Conservation (phyloP, 30 jellyfish, hydroid and myxozoan species). For the Hydractinia symbiolongicarpus region DNA sequence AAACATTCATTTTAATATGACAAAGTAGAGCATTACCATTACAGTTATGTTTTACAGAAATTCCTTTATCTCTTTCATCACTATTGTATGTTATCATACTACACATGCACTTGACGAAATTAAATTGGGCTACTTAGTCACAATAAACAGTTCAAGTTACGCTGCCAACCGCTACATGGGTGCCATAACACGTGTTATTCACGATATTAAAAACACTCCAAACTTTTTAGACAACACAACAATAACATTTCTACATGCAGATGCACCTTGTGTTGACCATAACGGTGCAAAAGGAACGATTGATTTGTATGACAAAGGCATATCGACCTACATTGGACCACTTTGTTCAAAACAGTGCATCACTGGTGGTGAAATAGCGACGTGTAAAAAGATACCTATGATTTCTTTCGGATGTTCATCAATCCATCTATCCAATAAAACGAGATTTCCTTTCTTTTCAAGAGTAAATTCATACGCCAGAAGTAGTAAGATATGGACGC, state of each 20-base stretch:
- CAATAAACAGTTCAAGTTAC: constrained; percentile 59
- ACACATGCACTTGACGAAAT: background rate
- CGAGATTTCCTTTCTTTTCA: constrained; percentile 53
- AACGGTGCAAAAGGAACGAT: constrained; percentile 65
- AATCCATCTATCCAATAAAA: constrained; percentile 41
- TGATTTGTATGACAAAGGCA: constrained; percentile 38
- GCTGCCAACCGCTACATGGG: constrained; percentile 65
- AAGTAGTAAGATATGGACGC: constrained; percentile 50
- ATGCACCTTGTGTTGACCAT: constrained; percentile 53
- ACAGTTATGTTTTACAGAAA: no score
- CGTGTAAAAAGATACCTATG: constrained; percentile 64
- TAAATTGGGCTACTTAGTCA: constrained; percentile 56
- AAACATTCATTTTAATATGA: no score
- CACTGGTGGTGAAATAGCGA: constrained; percentile 63
- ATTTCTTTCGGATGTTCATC: constrained; percentile 78
- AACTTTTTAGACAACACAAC: constrained; percentile 34
- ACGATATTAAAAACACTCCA: constrained; percentile 49
- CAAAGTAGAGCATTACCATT: no score
- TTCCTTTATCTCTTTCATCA: no score
- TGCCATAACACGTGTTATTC: constrained; percentile 67
- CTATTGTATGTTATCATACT: no score
- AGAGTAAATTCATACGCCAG: constrained; percentile 83
- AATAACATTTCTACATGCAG: constrained; percentile 32
- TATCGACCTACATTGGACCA: constrained; percentile 68
- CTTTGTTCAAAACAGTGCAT: constrained; percentile 71